Evolutionary conservation across 2,888 invertebrate species (phyloP), one percentile per base, ranked within the genome.

Genomic region (Scaptomyza parva): DNA sequence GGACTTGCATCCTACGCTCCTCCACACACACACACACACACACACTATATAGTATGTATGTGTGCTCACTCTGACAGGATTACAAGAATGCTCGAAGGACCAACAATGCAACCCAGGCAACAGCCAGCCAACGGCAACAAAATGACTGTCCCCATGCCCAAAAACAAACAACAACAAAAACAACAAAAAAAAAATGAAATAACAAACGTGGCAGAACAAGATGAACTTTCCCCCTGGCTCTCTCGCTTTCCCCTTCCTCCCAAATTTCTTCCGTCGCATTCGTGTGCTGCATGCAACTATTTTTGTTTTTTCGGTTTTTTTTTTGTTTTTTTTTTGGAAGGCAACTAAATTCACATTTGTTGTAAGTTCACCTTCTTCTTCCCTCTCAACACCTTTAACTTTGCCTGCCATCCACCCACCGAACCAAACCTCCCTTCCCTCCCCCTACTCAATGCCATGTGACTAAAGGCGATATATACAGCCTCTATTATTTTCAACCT

Each of bases 21-120:
- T 22, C 57, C 61, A 51, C 65, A 60, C 53, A 53, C 48, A 30
- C 17, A 57, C 20, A 45, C 26, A 26, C 26, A 26, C 28, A 57
- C 14, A 43, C 33, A 53, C 17, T 40, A 1, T 28, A 41, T 61
- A 20, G 26, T 17, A 33, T 47, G 20, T 18, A 11, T 58, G 48
- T 50, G 48, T 22, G 17, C 45, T 65, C 57, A 51, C 78, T 76
- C 73, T 80, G 86, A 78, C 86, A 86, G 88, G 86, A 86, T 83
- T 86, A 87, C 86, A 86, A 78, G 73, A 83, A 86, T 73, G 67
- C 85, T 83, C 85, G 43, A 78, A 83, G 85, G 85, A 83, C 83
- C 78, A 68, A 82, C 78, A 78, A 78, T 71, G 79, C 55, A 28
- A 28, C 28, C 28, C 69, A 67, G 76, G 55, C 71, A 71, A 17